phyloP scores from a whole-genome alignment of 2,113 vertebrate species.

The Sturnira hondurensis region DNA sequence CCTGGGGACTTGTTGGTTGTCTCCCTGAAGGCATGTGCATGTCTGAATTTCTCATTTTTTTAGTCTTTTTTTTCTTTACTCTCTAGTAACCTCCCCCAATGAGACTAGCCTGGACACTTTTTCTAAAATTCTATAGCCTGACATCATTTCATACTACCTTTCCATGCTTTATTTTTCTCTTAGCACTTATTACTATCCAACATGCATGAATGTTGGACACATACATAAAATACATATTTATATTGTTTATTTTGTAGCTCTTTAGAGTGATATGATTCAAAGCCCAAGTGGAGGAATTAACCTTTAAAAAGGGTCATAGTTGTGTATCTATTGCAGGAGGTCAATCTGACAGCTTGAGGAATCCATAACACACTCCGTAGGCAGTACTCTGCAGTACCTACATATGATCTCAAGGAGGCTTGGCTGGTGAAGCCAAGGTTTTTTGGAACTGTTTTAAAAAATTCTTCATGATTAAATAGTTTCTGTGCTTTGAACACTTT shows the following conservation, averaged over 20 bases:
- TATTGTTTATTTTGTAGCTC: neutral
- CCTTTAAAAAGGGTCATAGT: neutral
- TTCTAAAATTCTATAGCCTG: neutral
- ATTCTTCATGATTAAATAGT: neutral
- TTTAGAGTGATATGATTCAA: neutral
- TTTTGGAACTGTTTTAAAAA: neutral
- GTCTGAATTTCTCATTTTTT: neutral
- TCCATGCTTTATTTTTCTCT: neutral
- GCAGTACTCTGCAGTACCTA: neutral
- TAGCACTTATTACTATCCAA: neutral
- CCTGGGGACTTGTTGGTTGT: neutral
- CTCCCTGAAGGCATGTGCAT: neutral
- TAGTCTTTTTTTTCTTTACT: neutral
- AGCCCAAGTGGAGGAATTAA: neutral
- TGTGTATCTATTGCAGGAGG: neutral
- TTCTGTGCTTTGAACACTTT: neutral
- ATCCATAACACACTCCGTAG: neutral
- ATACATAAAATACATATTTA: neutral
- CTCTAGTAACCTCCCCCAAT: neutral
- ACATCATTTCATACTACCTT: neutral
- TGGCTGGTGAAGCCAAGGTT: neutral
- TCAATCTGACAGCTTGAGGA: neutral
- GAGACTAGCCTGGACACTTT: neutral
- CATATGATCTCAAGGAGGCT: neutral
- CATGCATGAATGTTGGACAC: too few relatives aligned